Evolutionary conservation across 1,140 invertebrate species (phyloP).

Genomic region (Macrobrachium nipponense): DNA sequence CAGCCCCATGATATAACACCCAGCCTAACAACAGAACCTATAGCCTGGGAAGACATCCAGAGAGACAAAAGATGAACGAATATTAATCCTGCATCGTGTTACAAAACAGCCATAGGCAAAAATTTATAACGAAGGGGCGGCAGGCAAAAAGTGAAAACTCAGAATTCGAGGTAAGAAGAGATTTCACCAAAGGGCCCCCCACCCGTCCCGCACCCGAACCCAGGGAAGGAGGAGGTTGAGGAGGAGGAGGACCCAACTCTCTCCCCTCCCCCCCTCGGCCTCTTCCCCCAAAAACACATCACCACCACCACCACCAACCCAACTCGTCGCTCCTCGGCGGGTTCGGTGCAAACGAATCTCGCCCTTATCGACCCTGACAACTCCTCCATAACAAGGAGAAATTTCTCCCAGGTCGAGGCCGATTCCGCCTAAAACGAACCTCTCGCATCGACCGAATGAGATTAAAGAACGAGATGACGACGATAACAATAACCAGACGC

Average conservation of each 20-base stretch:
- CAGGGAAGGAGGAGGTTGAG: too few species aligned
- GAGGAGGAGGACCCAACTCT: too few species aligned
- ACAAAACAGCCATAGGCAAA: background rate
- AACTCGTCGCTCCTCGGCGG: conserved; percentile 20
- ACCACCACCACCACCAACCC: conserved; percentile 5
- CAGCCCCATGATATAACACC: too few species aligned
- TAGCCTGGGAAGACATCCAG: too few species aligned
- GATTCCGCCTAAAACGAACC: background rate
- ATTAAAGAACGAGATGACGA: background rate
- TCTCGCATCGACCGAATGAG: background rate
- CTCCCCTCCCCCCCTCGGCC: too few species aligned
- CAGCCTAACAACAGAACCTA: too few species aligned
- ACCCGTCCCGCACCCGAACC: background rate
- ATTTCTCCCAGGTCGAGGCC: background rate
- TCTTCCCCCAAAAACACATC: too few species aligned
- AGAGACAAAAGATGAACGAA: background rate
- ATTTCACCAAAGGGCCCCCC: conserved; percentile 49
- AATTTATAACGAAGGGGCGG: too few species aligned
- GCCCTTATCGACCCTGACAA: conserved; percentile 40
- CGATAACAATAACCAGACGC: background rate
- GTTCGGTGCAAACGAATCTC: conserved; percentile 25
- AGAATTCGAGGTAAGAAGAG: conserved; percentile 13
- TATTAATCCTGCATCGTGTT: too few species aligned
- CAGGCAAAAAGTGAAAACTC: conserved; percentile 37
- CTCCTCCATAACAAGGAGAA: conserved; percentile 7